phyloP scores from a whole-genome alignment of 2,888 invertebrate species.

The Ceriagrion tenellum region DNA sequence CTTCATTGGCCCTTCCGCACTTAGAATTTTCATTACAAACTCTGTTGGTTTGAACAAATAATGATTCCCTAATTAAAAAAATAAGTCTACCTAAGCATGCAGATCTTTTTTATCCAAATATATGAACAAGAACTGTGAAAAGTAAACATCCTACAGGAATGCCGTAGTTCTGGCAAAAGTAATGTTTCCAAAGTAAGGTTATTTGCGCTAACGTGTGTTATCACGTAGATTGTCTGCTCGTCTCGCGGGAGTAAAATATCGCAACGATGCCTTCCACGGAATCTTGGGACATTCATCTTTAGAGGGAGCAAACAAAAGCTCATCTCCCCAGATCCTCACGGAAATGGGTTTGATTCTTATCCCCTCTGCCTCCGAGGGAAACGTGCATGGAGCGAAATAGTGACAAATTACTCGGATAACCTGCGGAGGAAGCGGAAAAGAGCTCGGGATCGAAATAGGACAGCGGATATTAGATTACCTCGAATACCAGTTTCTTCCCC shows the following conservation, averaged over 20 bases:
- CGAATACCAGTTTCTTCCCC: too few relatives aligned
- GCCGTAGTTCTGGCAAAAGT: not conserved
- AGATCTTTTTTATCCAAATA: too few relatives aligned
- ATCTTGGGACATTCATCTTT: not conserved
- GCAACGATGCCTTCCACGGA: not conserved
- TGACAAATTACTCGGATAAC: not conserved
- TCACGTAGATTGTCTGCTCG: not conserved
- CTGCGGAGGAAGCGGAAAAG: not conserved
- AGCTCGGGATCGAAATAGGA: not conserved
- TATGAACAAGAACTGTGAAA: too few relatives aligned
- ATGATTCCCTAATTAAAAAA: too few relatives aligned
- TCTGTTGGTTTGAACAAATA: too few relatives aligned
- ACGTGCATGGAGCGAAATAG: not conserved
- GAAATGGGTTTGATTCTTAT: not conserved
- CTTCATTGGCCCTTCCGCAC: too few relatives aligned
- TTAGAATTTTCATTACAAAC: too few relatives aligned
- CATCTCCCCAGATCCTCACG: not conserved
- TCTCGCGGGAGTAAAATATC: not conserved
- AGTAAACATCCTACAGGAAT: not conserved
- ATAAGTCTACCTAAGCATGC: too few relatives aligned
- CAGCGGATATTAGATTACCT: not conserved
- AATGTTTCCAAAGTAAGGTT: not conserved
- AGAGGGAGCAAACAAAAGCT: too few relatives aligned
- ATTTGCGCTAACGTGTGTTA: not conserved
- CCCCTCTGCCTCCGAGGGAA: not conserved